Evolutionary conservation across 92 coral and sea anemone species (phyloP).

Genomic region (Palythoa grandiflora): DNA sequence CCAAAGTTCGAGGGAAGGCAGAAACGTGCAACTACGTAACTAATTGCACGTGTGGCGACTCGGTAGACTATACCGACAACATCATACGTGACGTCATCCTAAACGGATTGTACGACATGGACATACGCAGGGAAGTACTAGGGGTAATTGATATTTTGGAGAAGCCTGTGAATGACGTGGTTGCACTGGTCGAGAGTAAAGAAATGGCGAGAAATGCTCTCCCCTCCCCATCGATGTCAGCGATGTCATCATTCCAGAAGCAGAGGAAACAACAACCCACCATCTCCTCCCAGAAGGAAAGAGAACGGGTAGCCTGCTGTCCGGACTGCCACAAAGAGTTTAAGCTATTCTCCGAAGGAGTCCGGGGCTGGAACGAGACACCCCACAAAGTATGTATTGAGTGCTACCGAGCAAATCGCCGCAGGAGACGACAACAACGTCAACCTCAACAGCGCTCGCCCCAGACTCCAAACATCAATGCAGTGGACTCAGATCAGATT

Average conservation of each 20-base stretch:
- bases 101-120: background rate
- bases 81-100: constrained; percentile 4
- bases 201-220: constrained; percentile 24
- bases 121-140: background rate
- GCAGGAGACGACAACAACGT: constrained; percentile 48
- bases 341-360: constrained; percentile 66
- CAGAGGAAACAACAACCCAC: constrained; percentile 6
- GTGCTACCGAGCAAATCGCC: constrained; percentile 68
- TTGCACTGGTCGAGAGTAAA: constrained; percentile 4
- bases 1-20: background rate
- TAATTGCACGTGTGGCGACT: background rate
- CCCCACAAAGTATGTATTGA: constrained; percentile 69
- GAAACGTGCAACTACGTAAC: background rate
- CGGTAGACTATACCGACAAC: constrained; percentile 1
- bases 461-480: constrained; percentile 34
- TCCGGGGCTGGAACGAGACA: constrained; percentile 73
- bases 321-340: constrained; percentile 63
- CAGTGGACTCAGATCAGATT: constrained; percentile 53
- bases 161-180: constrained; percentile 12
- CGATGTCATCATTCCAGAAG: background rate
- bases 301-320: constrained; percentile 15
- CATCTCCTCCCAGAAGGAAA: background rate
- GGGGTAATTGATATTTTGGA: background rate
- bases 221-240: constrained; percentile 14
- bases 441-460: constrained; percentile 29